Percentiles rank a stretch among this genome's conserved stretches.
These are phyloP conservation scores for Ambastaia sidthimunki DNA, from an alignment of 2,797 vertebrate genomes.

Conservation along the genomic window DNA sequence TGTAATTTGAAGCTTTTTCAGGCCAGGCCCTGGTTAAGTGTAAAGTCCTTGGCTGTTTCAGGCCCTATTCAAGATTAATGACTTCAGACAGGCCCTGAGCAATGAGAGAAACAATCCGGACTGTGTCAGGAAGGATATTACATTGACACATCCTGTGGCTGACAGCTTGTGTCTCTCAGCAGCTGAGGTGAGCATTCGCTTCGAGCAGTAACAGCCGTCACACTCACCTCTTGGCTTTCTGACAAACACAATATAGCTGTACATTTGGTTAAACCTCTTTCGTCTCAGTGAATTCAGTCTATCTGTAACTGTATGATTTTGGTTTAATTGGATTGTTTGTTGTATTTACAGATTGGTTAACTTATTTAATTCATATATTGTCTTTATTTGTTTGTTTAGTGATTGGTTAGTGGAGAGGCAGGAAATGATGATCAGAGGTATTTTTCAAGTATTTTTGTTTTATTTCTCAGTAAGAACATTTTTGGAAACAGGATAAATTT, in stretches of 20 bases:
- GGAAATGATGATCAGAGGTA: background rate
- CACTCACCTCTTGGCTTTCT: constrained; percentile 60
- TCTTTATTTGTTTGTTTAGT: background rate
- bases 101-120: constrained; percentile 79
- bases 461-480: background rate
- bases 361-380: background rate
- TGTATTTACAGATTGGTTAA: background rate
- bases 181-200: constrained; percentile 66
- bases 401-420: background rate
- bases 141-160: constrained; percentile 75
- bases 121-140: constrained; percentile 81
- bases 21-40: constrained; percentile 62
- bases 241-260: constrained; percentile 43
- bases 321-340: background rate
- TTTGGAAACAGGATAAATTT: background rate
- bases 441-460: background rate
- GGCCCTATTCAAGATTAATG: constrained; percentile 77
- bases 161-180: constrained; percentile 78
- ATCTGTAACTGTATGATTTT: background rate
- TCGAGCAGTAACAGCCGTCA: constrained; percentile 55
- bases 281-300: background rate
- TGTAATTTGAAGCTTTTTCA: constrained; percentile 68
- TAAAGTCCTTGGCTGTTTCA: constrained; percentile 70
- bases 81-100: constrained; percentile 78
- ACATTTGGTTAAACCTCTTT: constrained; percentile 1